Percentiles rank a stretch among this genome's conserved stretches.
phyloP scores from a whole-genome alignment of 2,888 invertebrate genomes.

The Seira musarum region DNA sequence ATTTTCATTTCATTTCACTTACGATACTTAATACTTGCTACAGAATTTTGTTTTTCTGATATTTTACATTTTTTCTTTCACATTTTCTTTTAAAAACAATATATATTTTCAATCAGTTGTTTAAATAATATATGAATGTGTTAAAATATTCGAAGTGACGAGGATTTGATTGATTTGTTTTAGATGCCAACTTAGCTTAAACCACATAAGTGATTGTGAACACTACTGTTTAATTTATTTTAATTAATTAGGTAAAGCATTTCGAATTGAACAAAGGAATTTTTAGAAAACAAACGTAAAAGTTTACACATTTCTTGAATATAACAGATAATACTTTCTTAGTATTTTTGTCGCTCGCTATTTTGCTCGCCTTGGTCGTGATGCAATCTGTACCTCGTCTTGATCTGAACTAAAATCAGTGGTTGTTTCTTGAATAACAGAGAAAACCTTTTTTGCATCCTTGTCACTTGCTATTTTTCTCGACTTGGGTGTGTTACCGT shows the following conservation, averaged over 20 bases:
- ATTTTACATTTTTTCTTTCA: neutral
- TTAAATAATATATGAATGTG: neutral
- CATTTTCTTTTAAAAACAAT: neutral
- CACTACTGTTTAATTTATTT: no score
- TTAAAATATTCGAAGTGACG: neutral
- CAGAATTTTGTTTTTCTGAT: neutral
- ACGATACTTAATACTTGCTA: neutral
- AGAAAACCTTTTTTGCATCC: constrained; percentile 38
- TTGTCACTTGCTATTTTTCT: constrained; percentile 45
- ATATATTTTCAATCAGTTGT: no score
- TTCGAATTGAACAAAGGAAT: neutral
- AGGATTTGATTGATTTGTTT: neutral
- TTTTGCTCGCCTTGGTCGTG: constrained; percentile 55
- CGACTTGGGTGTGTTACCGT: constrained; percentile 49
- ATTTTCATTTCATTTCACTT: neutral
- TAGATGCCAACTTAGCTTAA: neutral
- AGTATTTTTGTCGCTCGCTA: constrained; percentile 34
- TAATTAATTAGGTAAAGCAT: neutral
- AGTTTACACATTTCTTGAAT: constrained; percentile 38
- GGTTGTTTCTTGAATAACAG: constrained; percentile 41
- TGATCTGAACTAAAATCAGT: constrained; percentile 48
- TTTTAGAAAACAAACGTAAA: neutral
- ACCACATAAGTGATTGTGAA: no score
- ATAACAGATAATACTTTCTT: constrained; percentile 40
- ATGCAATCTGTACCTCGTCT: constrained; percentile 38